Evolutionary conservation across 2,888 invertebrate species (phyloP).

Genomic region (Apeira syringaria): DNA sequence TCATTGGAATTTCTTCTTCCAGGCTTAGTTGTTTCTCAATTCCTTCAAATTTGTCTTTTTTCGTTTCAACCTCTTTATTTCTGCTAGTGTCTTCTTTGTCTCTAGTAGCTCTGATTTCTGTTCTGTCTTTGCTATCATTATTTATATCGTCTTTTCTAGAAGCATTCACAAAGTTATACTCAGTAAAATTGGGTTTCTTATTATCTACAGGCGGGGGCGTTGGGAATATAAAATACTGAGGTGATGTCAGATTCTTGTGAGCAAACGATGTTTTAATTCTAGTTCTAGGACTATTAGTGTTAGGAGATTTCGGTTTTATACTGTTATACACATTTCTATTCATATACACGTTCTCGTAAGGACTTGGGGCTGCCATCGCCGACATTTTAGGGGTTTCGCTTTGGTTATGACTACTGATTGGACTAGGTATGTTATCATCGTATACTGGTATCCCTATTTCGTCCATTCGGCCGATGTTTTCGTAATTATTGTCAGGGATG

Average conservation of each 20-base stretch:
- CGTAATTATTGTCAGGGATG: constrained; percentile 55
- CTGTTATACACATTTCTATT: constrained; percentile 58
- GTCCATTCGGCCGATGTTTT: constrained; percentile 71
- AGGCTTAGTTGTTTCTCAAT: constrained; percentile 78
- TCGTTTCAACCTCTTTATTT: constrained; percentile 6
- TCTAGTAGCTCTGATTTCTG: background rate
- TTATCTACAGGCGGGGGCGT: constrained; percentile 63
- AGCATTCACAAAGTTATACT: background rate
- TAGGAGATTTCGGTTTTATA: constrained; percentile 72
- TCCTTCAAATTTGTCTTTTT: constrained; percentile 48
- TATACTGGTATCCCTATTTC: constrained; percentile 75
- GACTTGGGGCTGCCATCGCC: constrained; percentile 60
- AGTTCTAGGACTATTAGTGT: constrained; percentile 82
- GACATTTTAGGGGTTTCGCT: constrained; percentile 34
- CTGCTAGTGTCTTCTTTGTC: constrained; percentile 12
- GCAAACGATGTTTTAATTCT: constrained; percentile 85
- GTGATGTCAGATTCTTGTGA: constrained; percentile 74
- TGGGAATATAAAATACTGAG: constrained; percentile 78
- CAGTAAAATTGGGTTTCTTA: constrained; percentile 52
- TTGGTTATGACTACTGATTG: constrained; percentile 49
- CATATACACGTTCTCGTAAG: constrained; percentile 85
- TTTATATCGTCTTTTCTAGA: constrained; percentile 6
- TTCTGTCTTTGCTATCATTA: background rate
- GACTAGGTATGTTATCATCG: constrained; percentile 61
- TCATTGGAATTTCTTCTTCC: constrained; percentile 81